Evolutionary conservation across 2,113 vertebrate species (phyloP), one percentile per base, ranked within the genome.

Genomic region (Gallinago undulata): DNA sequence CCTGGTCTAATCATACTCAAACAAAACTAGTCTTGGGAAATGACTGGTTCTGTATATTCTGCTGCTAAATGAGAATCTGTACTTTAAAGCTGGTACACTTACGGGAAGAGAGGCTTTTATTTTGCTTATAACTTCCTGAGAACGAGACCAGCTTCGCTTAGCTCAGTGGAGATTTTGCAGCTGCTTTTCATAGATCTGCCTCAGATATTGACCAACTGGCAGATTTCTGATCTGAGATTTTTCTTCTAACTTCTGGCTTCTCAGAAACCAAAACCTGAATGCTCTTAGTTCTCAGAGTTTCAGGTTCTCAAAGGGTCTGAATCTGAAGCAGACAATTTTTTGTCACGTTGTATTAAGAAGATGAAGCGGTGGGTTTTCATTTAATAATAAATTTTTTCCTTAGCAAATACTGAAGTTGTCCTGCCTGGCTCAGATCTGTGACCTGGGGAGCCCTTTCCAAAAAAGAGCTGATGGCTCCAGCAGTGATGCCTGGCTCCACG

Each of bases 31-130:
- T 51, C 41, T 21, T 25, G 55, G 57, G 69, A 53, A 89, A 14
- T 19, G 28, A 2, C 41, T 27, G 28, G 8, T 15, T 28, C 37
- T 23, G 3, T 6, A 1, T 15, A 11, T 1, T 3, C 50, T n/a
- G 9, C 7, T 76, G 57, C 39, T 74, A 37, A 47, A 16, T 10
- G 23, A 41, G 51, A 33, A 5, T 27, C 70, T 43, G 39, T 30
- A 3, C n/a, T 28, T 33, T 11, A 21, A 78, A 78, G 66, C 21
- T 55, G 63, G 19, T 45, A 8, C 16, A 0, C 12, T 39, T 48
- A 21, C 19, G 67, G 27, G 53, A 35, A 37, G 37, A 85, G 23
- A 9, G 31, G 62, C 10, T 64, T 47, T 51, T 75, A 30, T 33
- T 75, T 80, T 43, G 35, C 25, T 67, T 43, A 2, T 18, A 33